A percentile compares a stretch with the other conserved stretches of the same genome.
Conservation (phyloP, 1,140 invertebrate genomes). For the Parapsyche elsis region DNA sequence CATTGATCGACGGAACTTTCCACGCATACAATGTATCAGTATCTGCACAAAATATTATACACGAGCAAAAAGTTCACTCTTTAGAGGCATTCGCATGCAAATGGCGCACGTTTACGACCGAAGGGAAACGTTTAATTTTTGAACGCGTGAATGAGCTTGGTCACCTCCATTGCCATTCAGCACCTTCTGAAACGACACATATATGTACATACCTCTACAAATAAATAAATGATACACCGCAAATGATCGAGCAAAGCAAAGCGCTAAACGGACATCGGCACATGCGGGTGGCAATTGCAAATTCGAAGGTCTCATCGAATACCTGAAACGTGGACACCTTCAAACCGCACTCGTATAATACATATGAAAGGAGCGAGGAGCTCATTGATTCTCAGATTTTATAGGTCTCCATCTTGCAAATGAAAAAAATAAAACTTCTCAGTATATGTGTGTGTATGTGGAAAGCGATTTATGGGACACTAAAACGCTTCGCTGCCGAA, state of each 20-base stretch:
- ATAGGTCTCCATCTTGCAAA: neutral
- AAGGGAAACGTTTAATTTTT: no score
- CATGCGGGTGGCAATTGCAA: slow-evolving; percentile 52
- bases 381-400: slow-evolving; percentile 52
- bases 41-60: no score
- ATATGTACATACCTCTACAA: no score
- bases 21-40: no score
- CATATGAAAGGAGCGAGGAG: slow-evolving; percentile 7
- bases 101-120: no score
- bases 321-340: slow-evolving; percentile 11
- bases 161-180: no score
- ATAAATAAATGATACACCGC: neutral
- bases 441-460: neutral
- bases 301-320: slow-evolving; percentile 37
- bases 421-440: neutral
- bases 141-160: neutral
- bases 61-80: no score
- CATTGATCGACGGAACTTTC: no score
- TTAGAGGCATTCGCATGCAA: no score
- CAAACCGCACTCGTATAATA: slow-evolving; percentile 41
- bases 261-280: neutral
- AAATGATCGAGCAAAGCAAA: no score
- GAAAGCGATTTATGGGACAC: slow-evolving; percentile 50
- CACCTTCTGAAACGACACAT: no score
- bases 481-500: slow-evolving; percentile 38